phyloP scores from a whole-genome alignment of 2,797 vertebrate genomes.

The Poeciliopsis turneri region DNA sequence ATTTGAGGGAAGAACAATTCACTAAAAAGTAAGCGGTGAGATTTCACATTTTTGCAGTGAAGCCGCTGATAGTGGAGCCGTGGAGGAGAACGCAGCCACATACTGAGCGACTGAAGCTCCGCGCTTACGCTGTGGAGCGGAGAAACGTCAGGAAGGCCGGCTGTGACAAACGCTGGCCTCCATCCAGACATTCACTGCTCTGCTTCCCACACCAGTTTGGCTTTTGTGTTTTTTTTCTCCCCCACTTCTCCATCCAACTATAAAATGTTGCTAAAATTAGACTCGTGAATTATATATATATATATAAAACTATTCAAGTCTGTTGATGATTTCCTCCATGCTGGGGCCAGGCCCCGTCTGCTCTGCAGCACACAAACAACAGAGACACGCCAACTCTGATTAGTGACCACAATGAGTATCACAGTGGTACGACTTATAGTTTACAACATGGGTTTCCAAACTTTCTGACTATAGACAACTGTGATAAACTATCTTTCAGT shows the following conservation, averaged over 20 bases:
- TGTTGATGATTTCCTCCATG: conserved; percentile 59
- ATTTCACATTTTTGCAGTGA: background rate
- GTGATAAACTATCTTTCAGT: no score
- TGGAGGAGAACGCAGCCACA: conserved; percentile 1
- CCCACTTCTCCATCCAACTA: conserved; percentile 65
- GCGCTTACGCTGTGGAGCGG: conserved; percentile 19
- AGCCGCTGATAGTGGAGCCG: background rate
- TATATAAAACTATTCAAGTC: conserved; percentile 48
- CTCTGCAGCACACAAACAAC: conserved; percentile 51
- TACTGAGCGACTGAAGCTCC: conserved; percentile 18
- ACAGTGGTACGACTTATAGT: conserved; percentile 22
- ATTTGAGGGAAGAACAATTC: no score
- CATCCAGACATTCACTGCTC: conserved; percentile 37
- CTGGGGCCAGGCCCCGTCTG: conserved; percentile 50
- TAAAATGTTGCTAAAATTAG: conserved; percentile 70
- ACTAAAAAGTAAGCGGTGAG: no score
- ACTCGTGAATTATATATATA: conserved; percentile 55
- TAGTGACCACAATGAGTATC: conserved; percentile 35
- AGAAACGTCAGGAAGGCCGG: conserved; percentile 39
- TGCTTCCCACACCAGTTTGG: conserved; percentile 42
- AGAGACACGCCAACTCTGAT: conserved; percentile 56
- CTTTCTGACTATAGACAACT: no score
- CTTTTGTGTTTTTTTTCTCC: conserved; percentile 50
- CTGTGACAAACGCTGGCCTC: conserved; percentile 40
- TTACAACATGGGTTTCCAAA: no score